Percentiles rank a stretch among this genome's conserved stretches.
phyloP scores from a whole-genome alignment of 2,797 vertebrate genomes.

The Catamblyrhynchus diadema region DNA sequence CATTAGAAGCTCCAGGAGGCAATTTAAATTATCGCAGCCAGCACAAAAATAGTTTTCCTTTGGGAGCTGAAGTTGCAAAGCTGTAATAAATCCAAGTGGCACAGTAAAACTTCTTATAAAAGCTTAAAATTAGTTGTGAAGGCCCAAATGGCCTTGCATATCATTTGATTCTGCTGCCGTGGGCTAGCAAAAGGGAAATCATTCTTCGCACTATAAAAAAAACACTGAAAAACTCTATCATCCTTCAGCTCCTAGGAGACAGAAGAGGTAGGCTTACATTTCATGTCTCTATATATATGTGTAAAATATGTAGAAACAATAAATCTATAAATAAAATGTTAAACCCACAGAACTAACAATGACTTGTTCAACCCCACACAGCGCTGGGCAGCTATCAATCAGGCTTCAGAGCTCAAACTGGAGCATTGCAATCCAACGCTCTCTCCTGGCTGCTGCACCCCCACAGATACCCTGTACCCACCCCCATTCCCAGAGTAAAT shows the following conservation, averaged over 20 bases:
- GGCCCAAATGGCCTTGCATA: background rate
- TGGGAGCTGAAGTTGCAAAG: background rate
- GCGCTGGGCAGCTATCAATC: background rate
- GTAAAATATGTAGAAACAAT: background rate
- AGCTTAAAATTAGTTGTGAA: conserved; percentile 26
- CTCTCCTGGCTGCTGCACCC: background rate
- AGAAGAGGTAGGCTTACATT: background rate
- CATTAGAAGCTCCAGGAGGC: background rate
- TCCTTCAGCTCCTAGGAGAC: background rate
- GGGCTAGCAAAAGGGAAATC: background rate
- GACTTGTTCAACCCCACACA: background rate
- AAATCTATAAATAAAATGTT: background rate
- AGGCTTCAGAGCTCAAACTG: background rate
- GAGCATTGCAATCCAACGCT: background rate
- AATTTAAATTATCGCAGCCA: background rate
- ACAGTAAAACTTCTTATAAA: background rate
- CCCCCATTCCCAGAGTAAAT: background rate
- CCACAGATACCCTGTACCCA: background rate
- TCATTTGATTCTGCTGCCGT: background rate
- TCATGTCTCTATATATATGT: background rate
- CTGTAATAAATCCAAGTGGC: background rate
- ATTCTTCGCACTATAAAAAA: background rate
- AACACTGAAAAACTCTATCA: background rate
- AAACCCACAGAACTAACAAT: background rate
- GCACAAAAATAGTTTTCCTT: conserved; percentile 14